A percentile compares a stretch with the other conserved stretches of the same genome.
Evolutionary conservation across 2,797 vertebrate genomes (phyloP).

Genomic region (Bradypus variegatus): DNA sequence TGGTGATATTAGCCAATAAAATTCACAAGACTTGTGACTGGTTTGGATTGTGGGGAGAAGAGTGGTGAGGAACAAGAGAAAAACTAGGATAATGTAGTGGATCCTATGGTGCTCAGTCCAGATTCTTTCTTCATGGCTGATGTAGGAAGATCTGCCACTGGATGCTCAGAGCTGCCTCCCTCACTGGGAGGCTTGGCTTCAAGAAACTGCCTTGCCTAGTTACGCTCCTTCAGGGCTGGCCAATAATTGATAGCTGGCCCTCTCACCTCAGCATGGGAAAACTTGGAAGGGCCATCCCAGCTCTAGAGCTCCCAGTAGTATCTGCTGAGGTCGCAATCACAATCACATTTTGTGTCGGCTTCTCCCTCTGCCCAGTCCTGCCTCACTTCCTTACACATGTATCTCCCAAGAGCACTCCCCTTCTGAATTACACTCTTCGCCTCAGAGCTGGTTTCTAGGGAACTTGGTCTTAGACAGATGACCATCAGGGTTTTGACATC

Average conservation of each 20-base stretch:
- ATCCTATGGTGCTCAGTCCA: neutral
- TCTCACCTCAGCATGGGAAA: no score
- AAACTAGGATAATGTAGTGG: neutral
- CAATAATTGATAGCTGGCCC: neutral
- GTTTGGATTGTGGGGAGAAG: neutral
- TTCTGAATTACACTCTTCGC: neutral
- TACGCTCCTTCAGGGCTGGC: neutral
- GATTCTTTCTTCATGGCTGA: neutral
- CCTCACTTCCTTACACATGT: neutral
- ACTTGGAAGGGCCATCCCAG: no score
- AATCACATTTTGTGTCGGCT: neutral
- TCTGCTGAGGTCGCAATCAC: neutral
- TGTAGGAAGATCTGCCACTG: neutral
- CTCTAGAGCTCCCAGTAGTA: neutral
- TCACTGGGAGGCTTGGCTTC: neutral
- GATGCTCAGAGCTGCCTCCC: neutral
- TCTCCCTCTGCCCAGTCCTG: neutral
- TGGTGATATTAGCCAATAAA: neutral
- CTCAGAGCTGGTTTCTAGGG: neutral
- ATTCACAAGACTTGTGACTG: neutral
- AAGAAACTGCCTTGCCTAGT: neutral
- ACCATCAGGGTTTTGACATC: neutral
- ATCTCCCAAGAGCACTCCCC: neutral
- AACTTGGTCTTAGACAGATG: neutral
- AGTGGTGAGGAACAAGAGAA: neutral